These are phyloP conservation scores for human (Homo sapiens) DNA, from an alignment of 2,113 vertebrate genomes.

Conservation along the genomic window GRCh38 chr7:35215001-35215500, in stretches of 20 bases:
- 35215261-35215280: slow-evolving; percentile 81
- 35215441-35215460: slow-evolving; percentile 18
- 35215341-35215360: slow-evolving; percentile 81
- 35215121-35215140: slow-evolving; percentile 80
- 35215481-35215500: neutral
- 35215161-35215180: slow-evolving; percentile 83
- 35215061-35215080: slow-evolving; percentile 75
- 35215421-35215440: slow-evolving; percentile 17
- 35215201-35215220: slow-evolving; percentile 87
- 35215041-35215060: slow-evolving; percentile 24
- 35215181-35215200: slow-evolving; percentile 65
- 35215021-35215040: neutral
- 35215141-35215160: slow-evolving; percentile 81
- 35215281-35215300: slow-evolving; percentile 88
- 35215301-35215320: slow-evolving; percentile 86
- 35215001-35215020: neutral
- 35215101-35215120: slow-evolving; percentile 75
- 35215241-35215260: slow-evolving; percentile 84
- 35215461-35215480: neutral
- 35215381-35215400: slow-evolving; percentile 67
- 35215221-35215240: slow-evolving; percentile 83
- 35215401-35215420: slow-evolving; percentile 74
- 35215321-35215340: slow-evolving; percentile 81
- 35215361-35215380: slow-evolving; percentile 78
- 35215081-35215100: slow-evolving; percentile 63